Evolutionary conservation across 2,888 invertebrate genomes (phyloP).

Genomic region (Leucophenga montana): DNA sequence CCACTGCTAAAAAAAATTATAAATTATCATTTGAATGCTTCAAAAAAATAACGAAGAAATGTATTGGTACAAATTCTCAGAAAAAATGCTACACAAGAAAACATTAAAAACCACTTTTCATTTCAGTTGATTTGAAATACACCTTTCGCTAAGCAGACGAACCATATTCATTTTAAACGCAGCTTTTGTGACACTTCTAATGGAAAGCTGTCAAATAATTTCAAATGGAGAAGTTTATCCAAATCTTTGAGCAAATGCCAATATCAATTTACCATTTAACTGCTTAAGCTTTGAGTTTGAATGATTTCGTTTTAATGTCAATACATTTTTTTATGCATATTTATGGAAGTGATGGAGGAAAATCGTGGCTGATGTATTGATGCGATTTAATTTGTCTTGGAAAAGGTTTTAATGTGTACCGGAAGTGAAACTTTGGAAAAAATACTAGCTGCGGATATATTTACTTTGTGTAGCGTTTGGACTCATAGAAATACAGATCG

Average conservation of each 20-base stretch:
- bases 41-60: constrained; percentile 29
- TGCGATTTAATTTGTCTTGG: too few relatives aligned
- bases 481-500: too few relatives aligned
- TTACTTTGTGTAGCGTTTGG: too few relatives aligned
- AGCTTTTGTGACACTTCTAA: constrained; percentile 21
- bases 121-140: background rate
- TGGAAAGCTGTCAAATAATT: constrained; percentile 56
- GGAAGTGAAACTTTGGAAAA: too few relatives aligned
- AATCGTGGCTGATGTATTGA: background rate
- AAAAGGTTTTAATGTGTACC: too few relatives aligned
- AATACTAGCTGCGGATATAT: too few relatives aligned
- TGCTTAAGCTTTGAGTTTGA: constrained; percentile 39
- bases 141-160: constrained; percentile 4
- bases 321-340: constrained; percentile 26
- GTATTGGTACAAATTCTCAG: constrained; percentile 1
- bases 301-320: constrained; percentile 60
- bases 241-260: constrained; percentile 48
- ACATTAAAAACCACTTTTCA: constrained; percentile 65
- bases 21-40: constrained; percentile 41
- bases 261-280: constrained; percentile 55
- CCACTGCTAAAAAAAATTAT: constrained; percentile 62
- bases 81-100: constrained; percentile 29
- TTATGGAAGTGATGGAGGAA: background rate
- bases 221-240: background rate
- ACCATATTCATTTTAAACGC: background rate